Conservation (phyloP, 2,888 invertebrate genomes). For the Lordiphosa andalusiaca region DNA sequence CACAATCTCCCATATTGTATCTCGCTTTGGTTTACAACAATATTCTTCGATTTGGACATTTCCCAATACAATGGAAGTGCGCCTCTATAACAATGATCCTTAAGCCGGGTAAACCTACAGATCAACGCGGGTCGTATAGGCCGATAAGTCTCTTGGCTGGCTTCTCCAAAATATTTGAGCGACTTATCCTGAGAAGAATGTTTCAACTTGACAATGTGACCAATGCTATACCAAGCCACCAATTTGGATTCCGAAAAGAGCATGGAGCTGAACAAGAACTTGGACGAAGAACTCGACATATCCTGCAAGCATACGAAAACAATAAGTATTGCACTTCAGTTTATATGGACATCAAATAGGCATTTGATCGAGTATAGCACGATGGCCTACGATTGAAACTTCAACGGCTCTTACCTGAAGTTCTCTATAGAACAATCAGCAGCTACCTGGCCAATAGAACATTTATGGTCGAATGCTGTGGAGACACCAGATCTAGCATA, state of each 20-base stretch:
- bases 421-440: too few relatives aligned
- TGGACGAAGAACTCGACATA: not conserved
- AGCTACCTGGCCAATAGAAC: too few relatives aligned
- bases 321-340: conserved; percentile 4
- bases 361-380: conserved; percentile 23
- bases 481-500: too few relatives aligned
- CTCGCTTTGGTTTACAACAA: not conserved
- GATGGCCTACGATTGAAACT: not conserved
- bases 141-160: not conserved
- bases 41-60: not conserved
- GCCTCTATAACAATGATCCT: not conserved
- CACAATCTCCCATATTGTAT: not conserved
- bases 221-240: conserved; percentile 1
- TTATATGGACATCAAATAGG: conserved; percentile 9
- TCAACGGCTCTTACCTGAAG: too few relatives aligned
- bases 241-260: conserved; percentile 18
- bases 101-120: not conserved
- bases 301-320: conserved; percentile 1
- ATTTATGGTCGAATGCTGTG: too few relatives aligned
- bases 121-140: not conserved
- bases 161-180: not conserved
- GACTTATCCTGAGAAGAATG: not conserved
- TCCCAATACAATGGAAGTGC: not conserved
- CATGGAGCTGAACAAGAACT: conserved; percentile 11
- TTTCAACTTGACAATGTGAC: not conserved